phyloP scores from a whole-genome alignment of 2,113 vertebrate genomes.

The Erinaceus europaeus region DNA sequence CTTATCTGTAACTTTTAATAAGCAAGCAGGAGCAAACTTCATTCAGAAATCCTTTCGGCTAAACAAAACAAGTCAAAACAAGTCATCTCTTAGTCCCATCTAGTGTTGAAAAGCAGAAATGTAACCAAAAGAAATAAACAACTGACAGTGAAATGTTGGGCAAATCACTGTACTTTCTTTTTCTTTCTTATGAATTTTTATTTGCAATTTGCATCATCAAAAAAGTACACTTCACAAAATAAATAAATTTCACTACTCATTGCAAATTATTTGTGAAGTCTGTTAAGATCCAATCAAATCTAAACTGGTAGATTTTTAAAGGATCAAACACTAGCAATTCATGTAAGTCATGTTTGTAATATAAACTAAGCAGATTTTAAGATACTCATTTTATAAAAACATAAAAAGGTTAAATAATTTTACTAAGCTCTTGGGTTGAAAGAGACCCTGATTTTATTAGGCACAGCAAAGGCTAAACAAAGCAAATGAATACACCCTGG shows the following conservation, averaged over 20 bases:
- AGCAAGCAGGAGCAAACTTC: not conserved
- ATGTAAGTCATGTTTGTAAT: not conserved
- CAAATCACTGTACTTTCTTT: not conserved
- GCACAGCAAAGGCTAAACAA: not conserved
- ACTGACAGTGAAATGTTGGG: not conserved
- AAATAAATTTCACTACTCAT: not conserved
- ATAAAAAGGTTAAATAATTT: not conserved
- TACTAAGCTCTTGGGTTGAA: not conserved
- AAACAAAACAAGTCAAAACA: slow-evolving; percentile 36
- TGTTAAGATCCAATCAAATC: not conserved
- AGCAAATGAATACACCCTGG: not conserved
- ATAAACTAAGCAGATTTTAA: not conserved
- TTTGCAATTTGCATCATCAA: not conserved
- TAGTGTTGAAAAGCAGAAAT: slow-evolving; percentile 78
- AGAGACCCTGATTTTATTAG: not conserved
- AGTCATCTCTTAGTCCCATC: slow-evolving; percentile 81
- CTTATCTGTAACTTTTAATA: not conserved
- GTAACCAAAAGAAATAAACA: slow-evolving; percentile 47
- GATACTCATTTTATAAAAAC: not conserved
- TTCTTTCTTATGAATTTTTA: not conserved
- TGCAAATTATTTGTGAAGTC: not conserved
- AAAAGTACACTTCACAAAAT: not conserved
- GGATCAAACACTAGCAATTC: not conserved
- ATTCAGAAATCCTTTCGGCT: not conserved
- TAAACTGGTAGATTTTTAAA: not conserved